Percentiles rank a stretch among this genome's conserved stretches.
These are phyloP conservation scores for Catocala nupta DNA, from an alignment of 2,888 invertebrate species.

Conservation along the genomic window DNA sequence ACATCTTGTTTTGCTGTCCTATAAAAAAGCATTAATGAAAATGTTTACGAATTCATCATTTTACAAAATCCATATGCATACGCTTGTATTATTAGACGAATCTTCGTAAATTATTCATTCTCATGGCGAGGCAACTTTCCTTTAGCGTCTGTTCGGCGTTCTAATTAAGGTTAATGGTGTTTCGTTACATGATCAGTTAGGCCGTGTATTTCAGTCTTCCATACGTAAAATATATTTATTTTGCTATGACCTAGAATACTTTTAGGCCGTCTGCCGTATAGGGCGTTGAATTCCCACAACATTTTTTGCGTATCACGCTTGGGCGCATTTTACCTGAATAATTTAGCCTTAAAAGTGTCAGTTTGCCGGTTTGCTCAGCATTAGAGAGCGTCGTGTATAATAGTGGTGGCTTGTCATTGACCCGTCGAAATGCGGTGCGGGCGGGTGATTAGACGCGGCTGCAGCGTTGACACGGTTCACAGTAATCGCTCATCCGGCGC, in stretches of 20 bases:
- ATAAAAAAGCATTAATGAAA: too few relatives aligned
- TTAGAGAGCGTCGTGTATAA: slow-evolving; percentile 42
- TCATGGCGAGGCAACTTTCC: slow-evolving; percentile 42
- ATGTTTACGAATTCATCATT: too few relatives aligned
- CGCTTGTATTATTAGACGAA: not conserved
- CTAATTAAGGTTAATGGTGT: slow-evolving; percentile 54
- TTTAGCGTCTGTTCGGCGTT: slow-evolving; percentile 39
- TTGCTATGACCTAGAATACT: slow-evolving; percentile 33
- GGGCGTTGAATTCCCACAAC: slow-evolving; percentile 12
- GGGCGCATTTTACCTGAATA: slow-evolving; percentile 3
- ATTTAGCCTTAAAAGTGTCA: slow-evolving; percentile 16
- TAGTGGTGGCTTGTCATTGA: slow-evolving; percentile 68
- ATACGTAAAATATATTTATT: slow-evolving; percentile 22
- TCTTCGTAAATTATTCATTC: slow-evolving; percentile 21
- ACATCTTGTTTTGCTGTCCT: too few relatives aligned
- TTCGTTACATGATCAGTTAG: slow-evolving; percentile 38
- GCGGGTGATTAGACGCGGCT: slow-evolving; percentile 73
- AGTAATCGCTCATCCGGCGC: slow-evolving; percentile 78
- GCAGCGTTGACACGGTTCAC: slow-evolving; percentile 78
- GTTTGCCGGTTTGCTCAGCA: slow-evolving; percentile 20
- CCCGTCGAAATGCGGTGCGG: slow-evolving; percentile 65
- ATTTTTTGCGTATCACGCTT: slow-evolving; percentile 11
- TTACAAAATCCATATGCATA: too few relatives aligned
- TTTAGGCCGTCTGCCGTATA: slow-evolving; percentile 25
- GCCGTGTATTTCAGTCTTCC: slow-evolving; percentile 19